A percentile compares a stretch with the other conserved stretches of the same genome.
Evolutionary conservation across 2,113 vertebrate species (phyloP).

Genomic region (Clarias macrocephalus): DNA sequence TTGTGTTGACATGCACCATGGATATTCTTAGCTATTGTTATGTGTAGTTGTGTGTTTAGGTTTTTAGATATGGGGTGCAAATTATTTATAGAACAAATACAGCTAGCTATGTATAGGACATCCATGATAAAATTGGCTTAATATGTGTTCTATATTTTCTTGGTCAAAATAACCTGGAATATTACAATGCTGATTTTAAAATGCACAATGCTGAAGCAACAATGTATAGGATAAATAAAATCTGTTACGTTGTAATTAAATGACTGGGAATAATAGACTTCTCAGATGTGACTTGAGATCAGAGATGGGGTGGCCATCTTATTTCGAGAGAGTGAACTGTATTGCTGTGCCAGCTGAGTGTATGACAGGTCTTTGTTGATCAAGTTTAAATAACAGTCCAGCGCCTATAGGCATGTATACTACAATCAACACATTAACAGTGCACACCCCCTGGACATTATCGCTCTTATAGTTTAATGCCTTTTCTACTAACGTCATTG

Average conservation of each 20-base stretch:
- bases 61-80: not conserved
- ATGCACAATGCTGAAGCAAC: not conserved
- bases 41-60: constrained; percentile 59
- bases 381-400: constrained; percentile 32
- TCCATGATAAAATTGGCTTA: not conserved
- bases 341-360: not conserved
- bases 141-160: not conserved
- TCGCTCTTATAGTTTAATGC: not conserved
- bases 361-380: not conserved
- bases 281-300: not conserved
- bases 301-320: too few species aligned
- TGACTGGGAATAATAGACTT: not conserved
- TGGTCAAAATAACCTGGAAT: not conserved
- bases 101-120: not conserved
- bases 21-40: constrained; percentile 62
- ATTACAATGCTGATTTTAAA: not conserved
- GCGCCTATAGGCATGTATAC: constrained; percentile 27
- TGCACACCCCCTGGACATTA: not conserved
- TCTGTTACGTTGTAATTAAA: not conserved
- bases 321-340: not conserved
- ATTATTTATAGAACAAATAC: not conserved
- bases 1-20: constrained; percentile 43
- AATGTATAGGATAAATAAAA: not conserved
- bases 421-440: constrained; percentile 17
- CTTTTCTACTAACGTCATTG: not conserved